Evolutionary conservation across 1,140 invertebrate species (phyloP), one percentile per base, ranked within the genome.

Genomic region (Calosoma granatense): DNA sequence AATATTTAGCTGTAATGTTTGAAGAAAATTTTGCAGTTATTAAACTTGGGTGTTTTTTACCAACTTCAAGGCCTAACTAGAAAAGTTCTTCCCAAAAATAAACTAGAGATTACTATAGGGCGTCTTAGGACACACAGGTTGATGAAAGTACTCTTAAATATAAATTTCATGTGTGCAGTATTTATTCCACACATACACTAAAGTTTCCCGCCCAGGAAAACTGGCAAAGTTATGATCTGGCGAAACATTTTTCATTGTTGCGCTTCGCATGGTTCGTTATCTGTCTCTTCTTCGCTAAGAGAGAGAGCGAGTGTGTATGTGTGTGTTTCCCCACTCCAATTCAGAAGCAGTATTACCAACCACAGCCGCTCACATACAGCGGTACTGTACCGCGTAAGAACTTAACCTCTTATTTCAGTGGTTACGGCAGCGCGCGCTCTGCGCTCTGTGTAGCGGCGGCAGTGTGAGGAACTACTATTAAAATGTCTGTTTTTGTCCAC

Each of bases 401-500:
- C n/a, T n/a, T n/a, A n/a, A n/a, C n/a, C n/a, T 17, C 41, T 47
- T 47, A 6, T 47, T 47, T 47, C 6, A 17, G 26, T 30, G 6
- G 26, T 30, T 6, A 6, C 26, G 4, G 4, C 26, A 6, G 26
- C 26, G 26, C 14, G 26, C 6, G 26, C 14, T 30, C 26, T 4
- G 26, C 6, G 26, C 26, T 6, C n/a, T 47, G 41, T 47, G 41
- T 36, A n/a, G 6, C 41, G 41, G 41, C 15, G 26, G 41, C 41
- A 17, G 41, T 47, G 17, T 12, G 41, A 17, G 17, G 15, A 4
- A 3, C 6, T 12, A 47, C 41, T 47, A 47, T 47, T 47, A 47
- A 47, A 69, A 62, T 62, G 66, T 67, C 63, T 66, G 56, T 66
- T 64, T 68, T 69, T 68, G 66, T 69, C 66, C 65, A 58, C 55